A percentile compares a stretch with the other conserved stretches of the same genome.
Evolutionary conservation across 2,113 vertebrate species (phyloP).

Genomic region (Tyto alba): DNA sequence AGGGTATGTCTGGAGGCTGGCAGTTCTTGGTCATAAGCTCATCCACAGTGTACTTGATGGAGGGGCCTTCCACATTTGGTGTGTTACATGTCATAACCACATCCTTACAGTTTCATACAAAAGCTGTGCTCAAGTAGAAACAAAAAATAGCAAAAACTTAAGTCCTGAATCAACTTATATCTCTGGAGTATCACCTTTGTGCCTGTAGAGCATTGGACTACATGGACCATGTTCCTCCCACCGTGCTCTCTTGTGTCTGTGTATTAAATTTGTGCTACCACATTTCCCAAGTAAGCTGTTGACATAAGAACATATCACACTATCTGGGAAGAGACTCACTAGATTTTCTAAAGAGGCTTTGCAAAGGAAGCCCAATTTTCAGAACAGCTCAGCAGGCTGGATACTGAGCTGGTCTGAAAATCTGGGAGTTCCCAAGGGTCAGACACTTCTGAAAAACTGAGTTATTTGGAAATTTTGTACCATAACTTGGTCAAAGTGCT

Average conservation of each 20-base stretch:
- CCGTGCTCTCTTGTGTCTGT: rapidly evolving
- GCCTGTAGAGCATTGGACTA: neutral
- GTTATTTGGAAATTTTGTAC: neutral
- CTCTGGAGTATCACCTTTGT: neutral
- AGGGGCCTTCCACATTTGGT: neutral
- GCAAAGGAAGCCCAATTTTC: neutral
- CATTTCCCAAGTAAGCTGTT: neutral
- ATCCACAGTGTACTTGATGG: neutral
- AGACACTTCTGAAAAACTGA: neutral
- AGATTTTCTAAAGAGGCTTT: neutral
- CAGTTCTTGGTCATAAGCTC: neutral
- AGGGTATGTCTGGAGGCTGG: neutral
- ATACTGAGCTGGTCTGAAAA: neutral
- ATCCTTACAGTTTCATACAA: neutral
- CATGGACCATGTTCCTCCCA: neutral
- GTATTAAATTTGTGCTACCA: neutral
- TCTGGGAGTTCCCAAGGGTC: neutral
- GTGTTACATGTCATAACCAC: neutral
- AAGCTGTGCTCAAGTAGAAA: neutral
- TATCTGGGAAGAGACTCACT: neutral
- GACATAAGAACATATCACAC: neutral
- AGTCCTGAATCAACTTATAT: neutral
- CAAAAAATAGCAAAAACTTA: neutral
- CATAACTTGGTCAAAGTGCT: too few species aligned
- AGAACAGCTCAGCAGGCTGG: neutral